Percentiles rank a stretch among this genome's conserved stretches.
phyloP scores from a whole-genome alignment of 2,888 invertebrate species.

The Andrena hattorfiana region DNA sequence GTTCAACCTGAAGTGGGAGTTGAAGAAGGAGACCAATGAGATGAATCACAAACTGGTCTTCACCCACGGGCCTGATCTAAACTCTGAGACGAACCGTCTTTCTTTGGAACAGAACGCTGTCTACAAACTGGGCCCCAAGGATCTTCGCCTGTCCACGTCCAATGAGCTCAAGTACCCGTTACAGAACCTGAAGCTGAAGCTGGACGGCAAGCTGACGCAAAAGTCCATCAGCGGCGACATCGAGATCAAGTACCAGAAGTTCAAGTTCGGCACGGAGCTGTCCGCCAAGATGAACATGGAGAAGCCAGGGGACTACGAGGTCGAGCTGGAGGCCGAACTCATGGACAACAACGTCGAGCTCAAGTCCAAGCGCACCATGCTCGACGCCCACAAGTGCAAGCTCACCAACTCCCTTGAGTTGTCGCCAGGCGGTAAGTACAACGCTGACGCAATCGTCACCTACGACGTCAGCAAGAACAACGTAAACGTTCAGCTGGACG shows the following conservation, averaged over 20 bases:
- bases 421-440: constrained; percentile 88
- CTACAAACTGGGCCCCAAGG: constrained; percentile 75
- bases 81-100: constrained; percentile 87
- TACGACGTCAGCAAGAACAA: constrained; percentile 87
- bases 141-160: constrained; percentile 86
- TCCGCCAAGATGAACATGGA: constrained; percentile 84
- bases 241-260: constrained; percentile 87
- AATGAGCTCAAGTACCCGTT: constrained; percentile 83
- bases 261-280: constrained; percentile 86
- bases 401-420: constrained; percentile 87
- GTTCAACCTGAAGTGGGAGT: constrained; percentile 88
- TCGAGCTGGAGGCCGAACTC: constrained; percentile 87
- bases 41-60: constrained; percentile 86
- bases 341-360: constrained; percentile 86
- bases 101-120: constrained; percentile 80
- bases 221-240: constrained; percentile 87
- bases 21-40: constrained; percentile 82
- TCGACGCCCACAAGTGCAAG: constrained; percentile 87
- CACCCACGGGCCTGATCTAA: constrained; percentile 88
- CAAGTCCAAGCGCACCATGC: constrained; percentile 87
- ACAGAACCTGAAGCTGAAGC: constrained; percentile 78
- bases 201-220: constrained; percentile 87
- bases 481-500: constrained; percentile 84
- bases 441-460: constrained; percentile 87
- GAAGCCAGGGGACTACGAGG: constrained; percentile 86